These are phyloP conservation scores for Melanostigma gelatinosum DNA, from an alignment of 2,113 vertebrate genomes.

Conservation along the genomic window DNA sequence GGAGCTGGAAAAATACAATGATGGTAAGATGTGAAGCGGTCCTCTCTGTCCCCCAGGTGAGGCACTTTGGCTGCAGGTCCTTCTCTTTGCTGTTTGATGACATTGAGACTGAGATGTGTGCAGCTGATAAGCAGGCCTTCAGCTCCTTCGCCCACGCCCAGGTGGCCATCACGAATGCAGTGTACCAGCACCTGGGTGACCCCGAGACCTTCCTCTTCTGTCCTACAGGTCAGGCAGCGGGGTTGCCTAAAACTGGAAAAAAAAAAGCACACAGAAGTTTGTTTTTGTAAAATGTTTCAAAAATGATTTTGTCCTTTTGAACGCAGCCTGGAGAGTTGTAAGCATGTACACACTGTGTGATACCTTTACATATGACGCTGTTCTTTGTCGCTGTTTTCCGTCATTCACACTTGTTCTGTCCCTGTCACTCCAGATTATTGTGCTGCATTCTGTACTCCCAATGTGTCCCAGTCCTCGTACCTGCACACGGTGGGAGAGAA, in stretches of 20 bases:
- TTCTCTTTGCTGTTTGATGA: constrained; percentile 98
- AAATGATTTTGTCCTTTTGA: background rate
- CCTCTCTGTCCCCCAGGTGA: constrained; percentile 83
- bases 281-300: background rate
- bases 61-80: constrained; percentile 92
- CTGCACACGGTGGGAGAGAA: constrained; percentile 94
- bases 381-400: background rate
- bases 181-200: constrained; percentile 91
- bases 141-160: constrained; percentile 97
- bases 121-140: constrained; percentile 94
- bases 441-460: constrained; percentile 92
- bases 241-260: background rate
- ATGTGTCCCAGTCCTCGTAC: constrained; percentile 91
- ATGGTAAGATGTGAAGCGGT: background rate
- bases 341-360: background rate
- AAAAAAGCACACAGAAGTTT: background rate
- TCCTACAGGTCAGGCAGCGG: constrained; percentile 88
- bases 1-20: background rate
- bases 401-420: background rate
- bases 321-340: background rate
- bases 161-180: constrained; percentile 93
- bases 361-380: background rate
- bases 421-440: constrained; percentile 89
- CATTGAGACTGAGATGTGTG: constrained; percentile 97
- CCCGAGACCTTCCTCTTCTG: constrained; percentile 97